Percentiles rank a stretch among this genome's conserved stretches.
Evolutionary conservation across 2,888 invertebrate species (phyloP).

Genomic region (Cetonia aurata): DNA sequence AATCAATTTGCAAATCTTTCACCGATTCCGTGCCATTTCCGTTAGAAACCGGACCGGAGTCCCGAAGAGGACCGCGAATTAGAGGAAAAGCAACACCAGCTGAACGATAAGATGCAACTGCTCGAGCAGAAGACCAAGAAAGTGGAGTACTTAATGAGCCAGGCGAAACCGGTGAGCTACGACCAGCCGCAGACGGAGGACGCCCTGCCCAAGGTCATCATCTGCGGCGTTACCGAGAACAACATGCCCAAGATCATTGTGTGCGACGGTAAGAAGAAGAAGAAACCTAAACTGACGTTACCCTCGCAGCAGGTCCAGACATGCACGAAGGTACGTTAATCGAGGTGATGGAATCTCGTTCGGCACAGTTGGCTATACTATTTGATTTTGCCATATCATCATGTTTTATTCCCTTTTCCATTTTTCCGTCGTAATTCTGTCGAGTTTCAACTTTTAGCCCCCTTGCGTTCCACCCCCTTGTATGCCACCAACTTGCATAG

Average conservation of each 20-base stretch:
- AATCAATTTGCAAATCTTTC: too few species aligned
- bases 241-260: constrained; percentile 70
- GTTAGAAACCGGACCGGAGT: constrained; percentile 71
- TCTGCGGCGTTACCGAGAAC: constrained; percentile 69
- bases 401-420: too few species aligned
- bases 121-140: constrained; percentile 73
- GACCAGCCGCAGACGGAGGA: constrained; percentile 57
- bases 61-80: constrained; percentile 70
- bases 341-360: too few species aligned
- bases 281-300: constrained; percentile 36
- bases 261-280: constrained; percentile 65
- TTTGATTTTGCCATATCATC: too few species aligned
- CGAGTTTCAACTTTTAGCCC: constrained; percentile 11
- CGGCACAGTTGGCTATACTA: too few species aligned
- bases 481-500: constrained; percentile 54
- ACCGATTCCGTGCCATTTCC: constrained; percentile 14
- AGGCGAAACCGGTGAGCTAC: constrained; percentile 57
- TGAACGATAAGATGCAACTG: constrained; percentile 73
- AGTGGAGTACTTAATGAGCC: constrained; percentile 70
- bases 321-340: background rate
- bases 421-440: background rate
- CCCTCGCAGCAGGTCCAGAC: constrained; percentile 15
- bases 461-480: constrained; percentile 3
- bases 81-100: constrained; percentile 70
- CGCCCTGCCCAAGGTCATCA: constrained; percentile 69